phyloP scores from a whole-genome alignment of 2,113 vertebrate species.

The Lonchura striata region DNA sequence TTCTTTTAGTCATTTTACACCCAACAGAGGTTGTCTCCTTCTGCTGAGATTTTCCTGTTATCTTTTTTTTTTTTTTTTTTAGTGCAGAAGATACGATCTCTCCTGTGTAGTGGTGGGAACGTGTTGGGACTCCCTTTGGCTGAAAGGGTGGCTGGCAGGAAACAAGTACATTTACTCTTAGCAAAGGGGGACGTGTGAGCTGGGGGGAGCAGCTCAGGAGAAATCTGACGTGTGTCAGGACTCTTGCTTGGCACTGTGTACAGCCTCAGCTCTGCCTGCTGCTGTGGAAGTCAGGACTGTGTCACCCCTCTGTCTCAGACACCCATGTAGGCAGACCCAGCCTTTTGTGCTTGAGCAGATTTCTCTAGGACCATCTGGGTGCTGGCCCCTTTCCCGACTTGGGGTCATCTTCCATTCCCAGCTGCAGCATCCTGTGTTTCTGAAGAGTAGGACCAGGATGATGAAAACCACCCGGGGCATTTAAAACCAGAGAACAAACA shows the following conservation, averaged over 20 bases:
- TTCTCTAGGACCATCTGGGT: background rate
- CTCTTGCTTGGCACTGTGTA: rapidly evolving
- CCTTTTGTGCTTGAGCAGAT: background rate
- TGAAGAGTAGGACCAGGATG: background rate
- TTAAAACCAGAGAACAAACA: background rate
- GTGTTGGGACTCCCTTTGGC: background rate
- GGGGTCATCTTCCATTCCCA: background rate
- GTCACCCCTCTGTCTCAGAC: background rate
- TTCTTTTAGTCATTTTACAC: slow-evolving; percentile 8
- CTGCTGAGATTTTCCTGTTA: background rate
- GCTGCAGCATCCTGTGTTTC: background rate
- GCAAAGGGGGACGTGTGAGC: background rate
- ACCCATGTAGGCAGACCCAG: rapidly evolving
- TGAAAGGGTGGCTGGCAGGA: background rate
- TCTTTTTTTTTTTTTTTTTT: background rate
- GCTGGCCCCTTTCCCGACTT: background rate
- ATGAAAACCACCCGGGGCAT: background rate
- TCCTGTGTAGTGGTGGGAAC: background rate
- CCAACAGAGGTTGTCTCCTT: background rate
- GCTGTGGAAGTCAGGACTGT: background rate
- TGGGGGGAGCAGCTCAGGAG: background rate
- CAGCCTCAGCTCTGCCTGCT: background rate
- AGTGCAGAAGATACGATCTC: background rate
- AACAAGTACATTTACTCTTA: background rate
- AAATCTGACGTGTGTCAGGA: background rate